Conservation (phyloP, 2,888 invertebrate species). For the Blastobasis lacticolella region DNA sequence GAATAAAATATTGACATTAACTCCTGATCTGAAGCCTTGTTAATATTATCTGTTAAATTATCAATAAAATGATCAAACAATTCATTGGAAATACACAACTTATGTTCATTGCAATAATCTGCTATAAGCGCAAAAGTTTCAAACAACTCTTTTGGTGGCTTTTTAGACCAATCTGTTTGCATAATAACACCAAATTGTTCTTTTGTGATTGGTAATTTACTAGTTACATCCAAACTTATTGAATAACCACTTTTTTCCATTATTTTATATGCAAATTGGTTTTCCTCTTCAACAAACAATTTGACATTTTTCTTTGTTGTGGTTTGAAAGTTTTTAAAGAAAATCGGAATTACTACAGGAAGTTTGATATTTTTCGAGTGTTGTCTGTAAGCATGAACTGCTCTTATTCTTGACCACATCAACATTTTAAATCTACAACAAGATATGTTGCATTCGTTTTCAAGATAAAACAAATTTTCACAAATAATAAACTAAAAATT, state of each 20-base stretch:
- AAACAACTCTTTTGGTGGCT: constrained; percentile 34
- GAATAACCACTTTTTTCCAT: constrained; percentile 51
- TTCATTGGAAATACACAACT: constrained; percentile 43
- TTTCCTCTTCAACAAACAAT: constrained; percentile 59
- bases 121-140: constrained; percentile 43
- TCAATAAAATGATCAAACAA: constrained; percentile 58
- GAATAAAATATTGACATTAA: constrained; percentile 67
- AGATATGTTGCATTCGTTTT: too few species aligned
- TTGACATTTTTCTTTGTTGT: constrained; percentile 28
- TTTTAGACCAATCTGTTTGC: constrained; percentile 37
- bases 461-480: too few species aligned
- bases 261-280: constrained; percentile 49
- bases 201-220: constrained; percentile 15
- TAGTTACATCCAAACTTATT: constrained; percentile 17
- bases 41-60: constrained; percentile 63
- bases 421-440: too few species aligned
- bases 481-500: too few species aligned
- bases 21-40: constrained; percentile 72
- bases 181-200: constrained; percentile 31
- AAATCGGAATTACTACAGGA: too few species aligned
- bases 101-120: constrained; percentile 39
- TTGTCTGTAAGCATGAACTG: too few species aligned
- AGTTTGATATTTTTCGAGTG: too few species aligned
- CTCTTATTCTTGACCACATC: too few species aligned
- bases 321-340: constrained; percentile 26